Conservation (phyloP, 2,888 invertebrate genomes). For the Coelopa pilipes region DNA sequence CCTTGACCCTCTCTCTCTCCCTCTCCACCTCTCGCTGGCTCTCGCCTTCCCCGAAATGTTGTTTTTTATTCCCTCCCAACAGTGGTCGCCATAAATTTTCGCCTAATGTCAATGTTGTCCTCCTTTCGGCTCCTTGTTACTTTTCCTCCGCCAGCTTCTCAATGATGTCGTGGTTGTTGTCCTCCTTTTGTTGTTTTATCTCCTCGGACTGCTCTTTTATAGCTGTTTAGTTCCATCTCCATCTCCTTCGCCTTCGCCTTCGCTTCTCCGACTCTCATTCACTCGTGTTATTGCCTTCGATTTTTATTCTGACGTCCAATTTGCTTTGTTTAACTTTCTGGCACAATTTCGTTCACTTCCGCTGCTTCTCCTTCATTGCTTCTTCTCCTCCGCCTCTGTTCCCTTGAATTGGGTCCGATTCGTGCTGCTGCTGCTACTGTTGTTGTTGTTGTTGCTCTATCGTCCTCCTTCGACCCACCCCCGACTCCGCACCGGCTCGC, state of each 20-base stretch:
- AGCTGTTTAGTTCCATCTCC: background rate
- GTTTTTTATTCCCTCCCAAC: background rate
- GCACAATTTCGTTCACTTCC: background rate
- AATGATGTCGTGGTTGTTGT: background rate
- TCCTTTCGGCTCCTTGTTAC: constrained; percentile 13
- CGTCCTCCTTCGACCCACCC: background rate
- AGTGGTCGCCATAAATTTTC: constrained; percentile 29
- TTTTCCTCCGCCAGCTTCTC: background rate
- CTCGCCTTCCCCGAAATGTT: background rate
- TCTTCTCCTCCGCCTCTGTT: background rate
- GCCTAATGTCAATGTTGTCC: constrained; percentile 33
- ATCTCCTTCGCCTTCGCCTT: constrained; percentile 1
- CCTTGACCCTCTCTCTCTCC: too few species aligned
- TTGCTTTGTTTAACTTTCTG: constrained; percentile 28
- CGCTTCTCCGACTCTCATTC: constrained; percentile 15
- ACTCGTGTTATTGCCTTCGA: background rate
- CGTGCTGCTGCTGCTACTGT: background rate
- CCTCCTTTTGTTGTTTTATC: constrained; percentile 5
- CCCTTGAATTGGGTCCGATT: background rate
- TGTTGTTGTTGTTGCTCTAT: background rate
- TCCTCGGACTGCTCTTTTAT: background rate
- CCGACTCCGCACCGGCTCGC: background rate
- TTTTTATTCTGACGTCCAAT: constrained; percentile 27
- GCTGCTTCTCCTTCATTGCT: background rate
- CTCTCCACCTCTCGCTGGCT: too few species aligned